These are phyloP conservation scores for Pseudois nayaur DNA, from an alignment of 2,113 vertebrate genomes.

Conservation along the genomic window DNA sequence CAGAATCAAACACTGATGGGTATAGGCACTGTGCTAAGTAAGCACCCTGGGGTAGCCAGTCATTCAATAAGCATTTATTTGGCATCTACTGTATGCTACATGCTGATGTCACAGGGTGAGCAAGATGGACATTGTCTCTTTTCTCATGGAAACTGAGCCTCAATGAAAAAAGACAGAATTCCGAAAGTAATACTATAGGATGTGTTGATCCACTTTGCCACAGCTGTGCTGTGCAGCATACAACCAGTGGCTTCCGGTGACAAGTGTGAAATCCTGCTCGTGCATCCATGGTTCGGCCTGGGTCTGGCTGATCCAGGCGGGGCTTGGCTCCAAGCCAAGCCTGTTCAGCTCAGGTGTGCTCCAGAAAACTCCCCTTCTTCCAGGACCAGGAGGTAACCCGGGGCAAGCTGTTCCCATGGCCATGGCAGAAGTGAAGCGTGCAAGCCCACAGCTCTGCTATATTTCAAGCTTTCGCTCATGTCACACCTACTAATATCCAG, in stretches of 20 bases:
- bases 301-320: not conserved
- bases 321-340: not conserved
- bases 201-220: not conserved
- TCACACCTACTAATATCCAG: not conserved
- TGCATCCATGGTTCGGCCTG: rapidly evolving
- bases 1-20: not conserved
- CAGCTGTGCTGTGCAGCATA: rapidly evolving
- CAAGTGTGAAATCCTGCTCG: not conserved
- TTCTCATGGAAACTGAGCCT: not conserved
- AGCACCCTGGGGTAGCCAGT: not conserved
- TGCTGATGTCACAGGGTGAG: not conserved
- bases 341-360: not conserved
- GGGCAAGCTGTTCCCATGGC: not conserved
- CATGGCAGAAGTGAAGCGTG: not conserved
- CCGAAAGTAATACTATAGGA: not conserved
- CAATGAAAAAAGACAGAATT: not conserved
- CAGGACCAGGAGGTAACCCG: not conserved
- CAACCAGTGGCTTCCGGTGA: not conserved
- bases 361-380: not conserved
- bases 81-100: not conserved
- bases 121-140: not conserved
- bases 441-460: not conserved
- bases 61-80: not conserved
- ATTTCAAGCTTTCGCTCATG: not conserved
- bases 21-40: not conserved